Evolutionary conservation across 2,888 invertebrate genomes (phyloP), one percentile per base, ranked within the genome.

Genomic region (Barypeithes pellucidus): DNA sequence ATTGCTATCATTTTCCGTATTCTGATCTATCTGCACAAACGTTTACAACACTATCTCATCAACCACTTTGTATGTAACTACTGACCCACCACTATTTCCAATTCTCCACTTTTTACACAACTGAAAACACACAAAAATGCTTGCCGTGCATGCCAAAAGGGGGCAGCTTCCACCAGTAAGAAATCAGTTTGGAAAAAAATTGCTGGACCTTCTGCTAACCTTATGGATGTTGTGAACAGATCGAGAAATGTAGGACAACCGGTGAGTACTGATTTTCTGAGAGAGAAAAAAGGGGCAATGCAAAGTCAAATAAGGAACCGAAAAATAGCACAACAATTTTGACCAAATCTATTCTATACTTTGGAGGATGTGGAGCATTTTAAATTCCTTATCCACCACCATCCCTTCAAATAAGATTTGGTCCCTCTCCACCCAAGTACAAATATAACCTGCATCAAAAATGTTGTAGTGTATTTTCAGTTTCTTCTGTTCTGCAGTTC

Each of bases 211-310:
- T 88, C 90, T 78, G 89, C 89, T 81, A 91, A 90, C 85, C 88
- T 93, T 79, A 86, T 90, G 85, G 91, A 92, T 81, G 89, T 93
- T 85, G 91, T 93, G 82, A 89, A 89, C 86, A 90, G 89, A 87
- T 90, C 90, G 84, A 89, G 89, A 85, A 77, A 72, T 39, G 87
- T 89, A 87, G 89, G 89, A 85, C 89, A 89, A 85, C 75, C 76
- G 45, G 86, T 89, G 88, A 67, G 18, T 60, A 41, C 2, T 29
- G n/a, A 22, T 29, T 45, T 18, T 14, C n/a, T n/a, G n/a, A n/a
- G n/a, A n/a, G n/a, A n/a, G n/a, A n/a, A n/a, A n/a, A n/a, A n/a
- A n/a, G n/a, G n/a, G n/a, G n/a, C n/a, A n/a, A n/a, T n/a, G n/a
- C n/a, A n/a, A n/a, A n/a, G n/a, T n/a, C n/a, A n/a, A n/a, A n/a